phyloP scores from a whole-genome alignment of 2,797 vertebrate species.

The Pelobates cultripes region DNA sequence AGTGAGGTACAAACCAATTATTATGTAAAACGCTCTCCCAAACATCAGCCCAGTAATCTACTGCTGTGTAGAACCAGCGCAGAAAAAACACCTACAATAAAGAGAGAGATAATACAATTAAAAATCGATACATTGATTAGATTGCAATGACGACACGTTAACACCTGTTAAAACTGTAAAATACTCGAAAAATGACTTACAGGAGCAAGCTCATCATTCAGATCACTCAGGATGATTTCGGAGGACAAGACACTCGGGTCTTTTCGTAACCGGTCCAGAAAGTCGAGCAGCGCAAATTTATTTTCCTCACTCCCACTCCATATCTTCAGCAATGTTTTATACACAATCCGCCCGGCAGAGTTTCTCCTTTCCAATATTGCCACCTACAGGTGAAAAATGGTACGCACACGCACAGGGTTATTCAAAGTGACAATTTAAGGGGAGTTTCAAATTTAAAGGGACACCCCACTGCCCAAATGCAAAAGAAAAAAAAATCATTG shows the following conservation, averaged over 20 bases:
- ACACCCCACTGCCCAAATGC: too few species aligned
- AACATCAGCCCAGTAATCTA: slow-evolving; percentile 84
- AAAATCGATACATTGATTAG: too few species aligned
- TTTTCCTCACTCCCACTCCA: slow-evolving; percentile 91
- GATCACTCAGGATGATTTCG: slow-evolving; percentile 82
- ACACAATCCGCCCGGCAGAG: slow-evolving; percentile 80
- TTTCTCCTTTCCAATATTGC: slow-evolving; percentile 90
- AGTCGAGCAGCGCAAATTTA: slow-evolving; percentile 81
- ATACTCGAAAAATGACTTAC: slow-evolving; percentile 68
- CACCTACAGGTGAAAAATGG: slow-evolving; percentile 72
- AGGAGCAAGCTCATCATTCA: slow-evolving; percentile 91
- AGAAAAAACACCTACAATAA: slow-evolving; percentile 85
- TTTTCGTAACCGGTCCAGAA: slow-evolving; percentile 84
- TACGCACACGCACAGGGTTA: too few species aligned
- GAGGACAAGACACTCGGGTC: slow-evolving; percentile 84
- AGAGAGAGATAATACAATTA: neutral
- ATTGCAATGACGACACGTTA: too few species aligned
- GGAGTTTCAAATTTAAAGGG: too few species aligned
- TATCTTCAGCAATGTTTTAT: slow-evolving; percentile 77
- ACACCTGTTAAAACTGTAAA: too few species aligned
- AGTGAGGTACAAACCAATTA: slow-evolving; percentile 81
- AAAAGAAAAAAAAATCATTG: too few species aligned
- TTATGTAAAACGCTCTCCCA: slow-evolving; percentile 90
- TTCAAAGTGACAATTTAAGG: too few species aligned
- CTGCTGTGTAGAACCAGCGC: slow-evolving; percentile 83